A percentile compares a stretch with the other conserved stretches of the same genome.
Evolutionary conservation across 2,888 invertebrate species (phyloP).

Genomic region (Drosophila fulvimacula): DNA sequence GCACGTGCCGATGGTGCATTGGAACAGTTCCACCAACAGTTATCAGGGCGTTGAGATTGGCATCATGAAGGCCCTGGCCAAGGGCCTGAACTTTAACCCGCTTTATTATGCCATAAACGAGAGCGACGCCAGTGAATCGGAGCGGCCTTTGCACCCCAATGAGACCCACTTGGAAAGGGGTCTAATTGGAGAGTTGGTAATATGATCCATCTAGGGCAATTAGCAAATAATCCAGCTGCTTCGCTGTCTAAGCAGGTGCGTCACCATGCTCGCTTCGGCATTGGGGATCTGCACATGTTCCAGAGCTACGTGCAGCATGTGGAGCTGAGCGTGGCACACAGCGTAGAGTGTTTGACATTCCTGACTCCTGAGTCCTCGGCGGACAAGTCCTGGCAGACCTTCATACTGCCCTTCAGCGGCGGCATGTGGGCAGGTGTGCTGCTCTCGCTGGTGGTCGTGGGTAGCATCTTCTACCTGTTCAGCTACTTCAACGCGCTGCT

Average conservation of each 20-base stretch:
- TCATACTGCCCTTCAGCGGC: conserved; percentile 91
- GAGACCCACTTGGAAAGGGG: conserved; percentile 88
- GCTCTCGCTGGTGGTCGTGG: conserved; percentile 88
- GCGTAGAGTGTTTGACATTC: conserved; percentile 93
- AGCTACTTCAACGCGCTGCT: conserved; percentile 85
- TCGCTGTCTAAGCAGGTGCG: conserved; percentile 79
- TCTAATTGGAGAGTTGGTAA: conserved; percentile 89
- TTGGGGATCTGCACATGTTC: conserved; percentile 92
- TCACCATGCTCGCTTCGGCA: conserved; percentile 89
- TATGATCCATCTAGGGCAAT: neutral
- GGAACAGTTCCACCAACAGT: conserved; percentile 29
- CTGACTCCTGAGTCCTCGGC: conserved; percentile 92
- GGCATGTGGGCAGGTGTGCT: conserved; percentile 91
- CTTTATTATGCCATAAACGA: conserved; percentile 88
- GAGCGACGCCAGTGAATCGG: conserved; percentile 86
- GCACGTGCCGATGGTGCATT: conserved; percentile 82
- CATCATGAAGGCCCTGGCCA: conserved; percentile 87
- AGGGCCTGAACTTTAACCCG: conserved; percentile 90
- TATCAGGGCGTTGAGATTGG: conserved; percentile 82
- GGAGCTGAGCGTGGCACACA: conserved; percentile 91
- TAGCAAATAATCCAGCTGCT: neutral
- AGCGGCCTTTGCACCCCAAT: conserved; percentile 85
- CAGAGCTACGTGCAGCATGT: conserved; percentile 88
- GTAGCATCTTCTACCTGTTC: conserved; percentile 88
- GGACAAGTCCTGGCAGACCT: conserved; percentile 93